Conservation (phyloP, 2,113 vertebrate species). For the Megaceryle maxima region DNA sequence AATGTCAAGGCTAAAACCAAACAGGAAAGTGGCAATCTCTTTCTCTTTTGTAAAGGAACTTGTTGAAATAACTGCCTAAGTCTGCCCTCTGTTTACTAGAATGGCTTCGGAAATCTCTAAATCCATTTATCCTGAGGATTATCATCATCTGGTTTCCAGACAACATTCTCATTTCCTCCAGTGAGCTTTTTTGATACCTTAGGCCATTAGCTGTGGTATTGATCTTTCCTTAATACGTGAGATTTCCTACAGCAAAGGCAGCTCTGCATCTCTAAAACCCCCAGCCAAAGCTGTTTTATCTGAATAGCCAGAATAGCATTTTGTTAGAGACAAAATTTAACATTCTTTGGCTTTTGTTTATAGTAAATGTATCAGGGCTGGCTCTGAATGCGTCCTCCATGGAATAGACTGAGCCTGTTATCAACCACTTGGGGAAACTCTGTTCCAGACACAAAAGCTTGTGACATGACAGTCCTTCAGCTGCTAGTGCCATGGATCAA, state of each 20-base stretch:
- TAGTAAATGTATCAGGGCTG: conserved; percentile 6
- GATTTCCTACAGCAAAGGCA: conserved; percentile 60
- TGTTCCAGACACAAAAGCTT: conserved; percentile 28
- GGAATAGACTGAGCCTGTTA: conserved; percentile 17
- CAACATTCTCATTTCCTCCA: conserved; percentile 72
- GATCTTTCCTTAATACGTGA: conserved; percentile 67
- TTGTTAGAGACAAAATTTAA: conserved; percentile 39
- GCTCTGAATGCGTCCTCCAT: neutral
- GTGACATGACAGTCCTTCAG: neutral
- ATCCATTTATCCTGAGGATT: conserved; percentile 71
- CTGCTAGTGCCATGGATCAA: neutral
- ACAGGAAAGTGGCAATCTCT: conserved; percentile 63
- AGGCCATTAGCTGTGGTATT: conserved; percentile 71
- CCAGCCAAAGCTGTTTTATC: conserved; percentile 45
- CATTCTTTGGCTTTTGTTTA: conserved; percentile 48
- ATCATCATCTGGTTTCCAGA: conserved; percentile 71
- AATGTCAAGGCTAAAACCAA: conserved; percentile 56
- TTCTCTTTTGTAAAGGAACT: conserved; percentile 57
- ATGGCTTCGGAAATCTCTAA: conserved; percentile 63
- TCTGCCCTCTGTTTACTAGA: conserved; percentile 70
- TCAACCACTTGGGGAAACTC: conserved; percentile 19
- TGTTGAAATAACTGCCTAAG: conserved; percentile 65
- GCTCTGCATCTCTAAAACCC: neutral
- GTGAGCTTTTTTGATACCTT: conserved; percentile 63
- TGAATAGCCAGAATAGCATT: conserved; percentile 42